Evolutionary conservation across 2,888 invertebrate species (phyloP).

Genomic region (Copidosoma aretas): DNA sequence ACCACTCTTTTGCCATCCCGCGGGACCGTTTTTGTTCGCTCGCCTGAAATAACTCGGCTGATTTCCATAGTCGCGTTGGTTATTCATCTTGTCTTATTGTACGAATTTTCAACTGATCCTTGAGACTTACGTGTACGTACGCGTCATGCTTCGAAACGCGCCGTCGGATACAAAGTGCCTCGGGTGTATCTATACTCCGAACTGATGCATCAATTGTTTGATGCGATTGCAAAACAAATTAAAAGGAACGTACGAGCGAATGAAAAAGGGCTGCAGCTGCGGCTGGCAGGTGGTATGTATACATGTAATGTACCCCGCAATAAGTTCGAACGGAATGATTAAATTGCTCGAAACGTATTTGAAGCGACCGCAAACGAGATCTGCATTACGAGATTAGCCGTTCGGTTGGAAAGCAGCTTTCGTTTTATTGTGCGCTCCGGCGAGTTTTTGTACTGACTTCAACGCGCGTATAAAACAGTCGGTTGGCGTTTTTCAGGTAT

Average conservation of each 20-base stretch:
- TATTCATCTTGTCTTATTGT: no score
- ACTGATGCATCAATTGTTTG: no score
- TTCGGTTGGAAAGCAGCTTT: constrained; percentile 8
- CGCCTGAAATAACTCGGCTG: no score
- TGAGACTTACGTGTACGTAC: no score
- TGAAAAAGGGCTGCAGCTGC: no score
- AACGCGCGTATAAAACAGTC: background rate
- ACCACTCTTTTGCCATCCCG: background rate
- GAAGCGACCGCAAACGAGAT: constrained; percentile 32
- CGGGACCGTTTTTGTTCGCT: background rate
- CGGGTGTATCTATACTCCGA: no score
- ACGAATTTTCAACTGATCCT: no score
- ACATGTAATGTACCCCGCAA: background rate
- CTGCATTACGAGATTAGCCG: constrained; percentile 29
- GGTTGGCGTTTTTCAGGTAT: background rate
- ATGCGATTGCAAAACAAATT: no score
- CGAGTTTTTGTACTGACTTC: constrained; percentile 17
- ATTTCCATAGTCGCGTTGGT: no score
- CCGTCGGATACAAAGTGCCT: no score
- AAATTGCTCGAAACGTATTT: constrained; percentile 25
- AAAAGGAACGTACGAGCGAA: no score
- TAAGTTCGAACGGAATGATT: constrained; percentile 22
- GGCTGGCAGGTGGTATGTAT: background rate
- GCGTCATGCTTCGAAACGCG: no score
- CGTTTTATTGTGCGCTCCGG: constrained; percentile 10